A percentile compares a stretch with the other conserved stretches of the same genome.
These are phyloP conservation scores for Saguinus imperator DNA, from an alignment of 2,113 vertebrate species.

Conservation along the genomic window DNA sequence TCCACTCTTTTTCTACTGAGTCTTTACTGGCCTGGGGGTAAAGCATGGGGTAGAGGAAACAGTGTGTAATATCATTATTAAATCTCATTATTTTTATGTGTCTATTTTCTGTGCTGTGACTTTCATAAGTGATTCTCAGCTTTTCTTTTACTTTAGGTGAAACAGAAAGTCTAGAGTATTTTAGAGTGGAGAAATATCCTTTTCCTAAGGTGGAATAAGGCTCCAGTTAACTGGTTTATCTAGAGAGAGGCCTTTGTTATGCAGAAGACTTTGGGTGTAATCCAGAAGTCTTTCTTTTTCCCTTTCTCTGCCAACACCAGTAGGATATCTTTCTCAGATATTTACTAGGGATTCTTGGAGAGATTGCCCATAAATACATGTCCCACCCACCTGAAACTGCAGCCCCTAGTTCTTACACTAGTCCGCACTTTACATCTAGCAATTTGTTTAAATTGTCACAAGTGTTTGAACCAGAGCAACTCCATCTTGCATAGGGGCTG, in stretches of 20 bases:
- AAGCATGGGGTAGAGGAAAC: background rate
- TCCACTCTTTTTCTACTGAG: background rate
- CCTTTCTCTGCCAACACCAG: background rate
- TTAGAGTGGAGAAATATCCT: background rate
- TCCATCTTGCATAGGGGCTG: no score
- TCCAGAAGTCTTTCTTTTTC: background rate
- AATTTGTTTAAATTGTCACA: background rate
- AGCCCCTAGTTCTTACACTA: background rate
- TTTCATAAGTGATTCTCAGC: background rate
- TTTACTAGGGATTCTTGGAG: background rate
- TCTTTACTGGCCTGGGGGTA: background rate
- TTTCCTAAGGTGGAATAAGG: background rate
- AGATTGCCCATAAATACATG: background rate
- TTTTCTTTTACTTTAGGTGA: background rate
- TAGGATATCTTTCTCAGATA: background rate
- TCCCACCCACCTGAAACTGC: background rate
- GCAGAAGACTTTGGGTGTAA: background rate
- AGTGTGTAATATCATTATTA: background rate
- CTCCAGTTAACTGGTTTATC: background rate
- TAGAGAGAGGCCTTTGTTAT: background rate
- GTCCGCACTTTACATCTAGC: background rate
- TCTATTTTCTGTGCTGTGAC: background rate
- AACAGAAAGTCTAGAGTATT: background rate
- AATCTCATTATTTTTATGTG: background rate
- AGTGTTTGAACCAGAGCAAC: no score